Evolutionary conservation across 2,888 invertebrate genomes (phyloP).

Genomic region (Caenorhabditis parvicauda): DNA sequence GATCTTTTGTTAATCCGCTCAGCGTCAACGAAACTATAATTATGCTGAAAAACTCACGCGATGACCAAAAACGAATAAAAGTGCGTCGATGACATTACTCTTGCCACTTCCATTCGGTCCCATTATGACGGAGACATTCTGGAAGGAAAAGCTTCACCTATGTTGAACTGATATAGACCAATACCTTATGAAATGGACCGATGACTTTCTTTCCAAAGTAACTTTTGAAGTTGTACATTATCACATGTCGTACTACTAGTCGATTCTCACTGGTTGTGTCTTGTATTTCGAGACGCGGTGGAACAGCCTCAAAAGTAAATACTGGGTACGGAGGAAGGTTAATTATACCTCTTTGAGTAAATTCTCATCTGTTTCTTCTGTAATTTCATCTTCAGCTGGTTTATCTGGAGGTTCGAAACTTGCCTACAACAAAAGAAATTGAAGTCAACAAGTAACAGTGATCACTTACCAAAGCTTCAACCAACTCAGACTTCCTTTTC

Average conservation of each 20-base stretch:
- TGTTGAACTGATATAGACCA: neutral
- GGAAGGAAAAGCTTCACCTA: conserved; percentile 25
- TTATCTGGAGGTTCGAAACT: no score
- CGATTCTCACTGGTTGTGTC: conserved; percentile 75
- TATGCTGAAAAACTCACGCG: conserved; percentile 10
- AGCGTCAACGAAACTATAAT: no score
- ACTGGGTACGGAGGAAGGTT: no score
- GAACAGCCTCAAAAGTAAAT: conserved; percentile 18
- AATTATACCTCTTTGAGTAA: no score
- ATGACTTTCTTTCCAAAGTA: conserved; percentile 80
- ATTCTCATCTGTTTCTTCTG: no score
- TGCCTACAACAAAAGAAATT: no score
- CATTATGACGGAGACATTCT: conserved; percentile 92
- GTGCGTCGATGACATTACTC: conserved; percentile 96
- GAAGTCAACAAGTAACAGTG: no score
- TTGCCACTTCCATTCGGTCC: conserved; percentile 99
- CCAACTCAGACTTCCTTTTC: no score
- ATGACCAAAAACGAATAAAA: conserved; percentile 96
- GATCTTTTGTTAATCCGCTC: no score
- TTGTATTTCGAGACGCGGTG: conserved; percentile 57
- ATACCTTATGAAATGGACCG: conserved; percentile 94
- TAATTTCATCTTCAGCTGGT: no score
- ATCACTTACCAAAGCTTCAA: no score
- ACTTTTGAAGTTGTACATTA: conserved; percentile 92
- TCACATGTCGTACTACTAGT: conserved; percentile 84